These are phyloP conservation scores for Caenorhabditis doughertyi DNA, from an alignment of 2,888 invertebrate species.

Conservation along the genomic window DNA sequence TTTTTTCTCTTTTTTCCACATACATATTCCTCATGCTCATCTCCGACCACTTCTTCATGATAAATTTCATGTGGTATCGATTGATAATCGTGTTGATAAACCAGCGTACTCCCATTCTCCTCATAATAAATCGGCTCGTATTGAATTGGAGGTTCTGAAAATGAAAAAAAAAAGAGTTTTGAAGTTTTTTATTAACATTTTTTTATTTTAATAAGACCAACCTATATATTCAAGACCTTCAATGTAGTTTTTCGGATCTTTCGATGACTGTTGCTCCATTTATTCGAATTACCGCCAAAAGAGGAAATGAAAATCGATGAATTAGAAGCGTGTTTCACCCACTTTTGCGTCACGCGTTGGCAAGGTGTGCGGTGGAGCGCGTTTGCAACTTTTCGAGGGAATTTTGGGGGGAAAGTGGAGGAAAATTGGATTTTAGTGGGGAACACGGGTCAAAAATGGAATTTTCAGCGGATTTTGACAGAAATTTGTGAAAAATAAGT, in stretches of 20 bases:
- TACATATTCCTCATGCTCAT: conserved; percentile 21
- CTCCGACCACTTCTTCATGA: conserved; percentile 50
- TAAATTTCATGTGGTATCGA: conserved; percentile 44
- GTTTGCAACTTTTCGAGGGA: background rate
- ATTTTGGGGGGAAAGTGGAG: background rate
- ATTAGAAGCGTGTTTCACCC: conserved; percentile 32
- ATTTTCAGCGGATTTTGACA: too few species aligned
- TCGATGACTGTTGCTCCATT: conserved; percentile 24
- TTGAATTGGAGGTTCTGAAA: conserved; percentile 19
- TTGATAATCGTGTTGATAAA: conserved; percentile 28
- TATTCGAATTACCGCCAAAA: conserved; percentile 25
- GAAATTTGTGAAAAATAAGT: too few species aligned
- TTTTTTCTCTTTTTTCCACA: too few species aligned
- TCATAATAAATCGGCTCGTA: conserved; percentile 33
- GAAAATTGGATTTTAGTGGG: too few species aligned
- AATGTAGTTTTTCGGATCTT: conserved; percentile 14
- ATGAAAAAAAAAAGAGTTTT: background rate
- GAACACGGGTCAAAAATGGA: too few species aligned
- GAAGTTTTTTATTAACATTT: background rate
- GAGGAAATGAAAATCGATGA: background rate
- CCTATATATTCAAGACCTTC: conserved; percentile 17
- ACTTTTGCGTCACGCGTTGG: conserved; percentile 28
- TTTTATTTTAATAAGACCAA: background rate
- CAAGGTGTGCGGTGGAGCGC: conserved; percentile 2
- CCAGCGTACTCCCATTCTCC: conserved; percentile 21